Evolutionary conservation across 2,113 vertebrate genomes (phyloP).

Genomic region (Elanus axillaris): DNA sequence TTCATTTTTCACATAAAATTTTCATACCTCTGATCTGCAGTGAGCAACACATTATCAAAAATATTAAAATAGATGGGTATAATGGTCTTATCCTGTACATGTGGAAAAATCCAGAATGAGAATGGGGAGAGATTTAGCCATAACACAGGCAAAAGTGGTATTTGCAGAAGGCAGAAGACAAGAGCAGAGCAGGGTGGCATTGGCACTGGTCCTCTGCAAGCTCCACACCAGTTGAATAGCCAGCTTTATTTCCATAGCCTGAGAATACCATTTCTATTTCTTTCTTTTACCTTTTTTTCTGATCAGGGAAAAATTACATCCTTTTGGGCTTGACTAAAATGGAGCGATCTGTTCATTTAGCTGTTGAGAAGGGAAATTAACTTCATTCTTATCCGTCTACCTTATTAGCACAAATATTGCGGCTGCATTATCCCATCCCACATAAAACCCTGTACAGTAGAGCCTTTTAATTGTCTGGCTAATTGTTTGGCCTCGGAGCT

Average conservation of each 20-base stretch:
- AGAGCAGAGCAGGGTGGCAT: neutral
- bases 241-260: neutral
- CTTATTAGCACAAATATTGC: constrained; percentile 69
- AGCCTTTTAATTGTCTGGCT: constrained; percentile 66
- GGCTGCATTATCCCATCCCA: constrained; percentile 45
- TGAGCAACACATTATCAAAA: neutral
- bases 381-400: constrained; percentile 58
- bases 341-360: constrained; percentile 47
- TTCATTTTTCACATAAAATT: neutral
- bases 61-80: neutral
- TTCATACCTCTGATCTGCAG: neutral
- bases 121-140: neutral
- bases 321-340: constrained; percentile 18
- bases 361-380: constrained; percentile 61
- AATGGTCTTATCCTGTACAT: neutral
- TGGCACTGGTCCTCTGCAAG: neutral
- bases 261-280: neutral
- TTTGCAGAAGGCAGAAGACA: neutral
- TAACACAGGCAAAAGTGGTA: neutral
- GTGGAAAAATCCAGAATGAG: neutral
- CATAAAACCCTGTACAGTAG: constrained; percentile 59
- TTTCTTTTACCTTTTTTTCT: neutral
- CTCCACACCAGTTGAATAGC: neutral
- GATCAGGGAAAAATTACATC: neutral
- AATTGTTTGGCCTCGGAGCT: constrained; percentile 70